Conservation (phyloP, 2,888 invertebrate genomes). For the Sminthurides aquaticus region DNA sequence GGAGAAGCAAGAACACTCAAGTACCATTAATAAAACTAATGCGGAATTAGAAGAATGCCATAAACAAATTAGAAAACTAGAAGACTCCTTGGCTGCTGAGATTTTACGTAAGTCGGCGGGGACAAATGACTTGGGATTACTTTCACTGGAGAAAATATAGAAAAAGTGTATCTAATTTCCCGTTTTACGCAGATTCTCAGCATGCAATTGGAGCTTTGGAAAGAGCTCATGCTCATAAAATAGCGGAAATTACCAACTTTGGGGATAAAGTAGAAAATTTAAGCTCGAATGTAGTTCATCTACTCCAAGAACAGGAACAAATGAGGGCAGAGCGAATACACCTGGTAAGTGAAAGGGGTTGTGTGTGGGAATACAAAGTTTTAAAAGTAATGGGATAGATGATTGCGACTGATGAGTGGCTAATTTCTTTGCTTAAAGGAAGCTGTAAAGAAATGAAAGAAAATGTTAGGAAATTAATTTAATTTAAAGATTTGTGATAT, state of each 20-base stretch:
- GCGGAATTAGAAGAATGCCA: slow-evolving; percentile 12
- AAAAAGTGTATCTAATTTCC: too few relatives aligned
- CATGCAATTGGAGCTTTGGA: slow-evolving; percentile 17
- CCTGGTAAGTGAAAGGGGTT: slow-evolving; percentile 19
- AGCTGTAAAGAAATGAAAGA: too few relatives aligned
- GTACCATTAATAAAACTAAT: slow-evolving; percentile 1
- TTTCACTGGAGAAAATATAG: too few relatives aligned
- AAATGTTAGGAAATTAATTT: too few relatives aligned
- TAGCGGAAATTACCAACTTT: slow-evolving; percentile 13
- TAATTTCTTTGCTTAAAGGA: too few relatives aligned
- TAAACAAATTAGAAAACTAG: slow-evolving; percentile 15
- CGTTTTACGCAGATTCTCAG: slow-evolving; percentile 20
- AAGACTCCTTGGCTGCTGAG: slow-evolving; percentile 22
- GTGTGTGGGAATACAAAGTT: too few relatives aligned
- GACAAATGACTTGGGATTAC: too few relatives aligned
- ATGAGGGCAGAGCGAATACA: slow-evolving; percentile 7
- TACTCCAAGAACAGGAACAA: slow-evolving; percentile 1
- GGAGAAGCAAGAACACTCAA: not conserved
- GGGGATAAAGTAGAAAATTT: slow-evolving; percentile 13
- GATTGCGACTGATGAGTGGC: too few relatives aligned
- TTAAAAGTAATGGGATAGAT: too few relatives aligned
- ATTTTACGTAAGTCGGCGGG: slow-evolving; percentile 21
- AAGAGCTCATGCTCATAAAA: slow-evolving; percentile 15
- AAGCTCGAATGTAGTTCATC: slow-evolving; percentile 5
- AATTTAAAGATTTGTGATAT: not conserved